A percentile compares a stretch with the other conserved stretches of the same genome.
Conservation (phyloP, 1,140 invertebrate genomes). For the Dryas iulia region DNA sequence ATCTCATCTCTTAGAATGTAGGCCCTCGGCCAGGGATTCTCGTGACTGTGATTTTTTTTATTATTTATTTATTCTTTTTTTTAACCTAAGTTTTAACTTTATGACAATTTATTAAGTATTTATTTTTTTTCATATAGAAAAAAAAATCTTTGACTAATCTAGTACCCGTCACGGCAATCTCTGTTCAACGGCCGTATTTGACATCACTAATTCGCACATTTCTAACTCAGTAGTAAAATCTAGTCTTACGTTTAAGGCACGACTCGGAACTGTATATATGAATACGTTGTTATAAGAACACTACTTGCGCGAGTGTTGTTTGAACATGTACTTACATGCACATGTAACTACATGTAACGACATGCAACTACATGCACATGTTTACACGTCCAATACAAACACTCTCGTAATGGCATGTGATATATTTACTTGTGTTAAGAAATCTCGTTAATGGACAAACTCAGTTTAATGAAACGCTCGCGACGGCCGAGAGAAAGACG, state of each 20-base stretch:
- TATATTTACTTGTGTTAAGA: constrained; percentile 63
- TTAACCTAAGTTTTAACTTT: constrained; percentile 18
- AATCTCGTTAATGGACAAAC: constrained; percentile 60
- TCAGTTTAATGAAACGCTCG: constrained; percentile 38
- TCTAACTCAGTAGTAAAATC: constrained; percentile 74
- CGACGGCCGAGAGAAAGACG: constrained; percentile 50
- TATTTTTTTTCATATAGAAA: constrained; percentile 21
- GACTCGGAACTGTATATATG: constrained; percentile 59
- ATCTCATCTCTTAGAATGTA: constrained; percentile 1
- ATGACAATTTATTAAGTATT: constrained; percentile 20
- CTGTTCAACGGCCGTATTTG: constrained; percentile 36
- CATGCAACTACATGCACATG: constrained; percentile 39
- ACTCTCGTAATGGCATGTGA: constrained; percentile 64
- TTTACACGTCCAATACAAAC: constrained; percentile 53
- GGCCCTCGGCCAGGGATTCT: constrained; percentile 34
- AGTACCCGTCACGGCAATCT: constrained; percentile 35
- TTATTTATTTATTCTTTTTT: constrained; percentile 31
- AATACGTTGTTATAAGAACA: constrained; percentile 61
- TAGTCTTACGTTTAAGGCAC: constrained; percentile 76
- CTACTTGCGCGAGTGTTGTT: constrained; percentile 58
- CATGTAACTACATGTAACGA: too few relatives aligned
- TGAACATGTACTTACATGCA: constrained; percentile 33
- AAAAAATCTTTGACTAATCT: constrained; percentile 24
- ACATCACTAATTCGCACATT: constrained; percentile 64
- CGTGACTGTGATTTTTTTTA: constrained; percentile 23